Percentiles rank a stretch among this genome's conserved stretches.
Conservation (phyloP, 2,113 vertebrate species). For the Bubo blakistoni region DNA sequence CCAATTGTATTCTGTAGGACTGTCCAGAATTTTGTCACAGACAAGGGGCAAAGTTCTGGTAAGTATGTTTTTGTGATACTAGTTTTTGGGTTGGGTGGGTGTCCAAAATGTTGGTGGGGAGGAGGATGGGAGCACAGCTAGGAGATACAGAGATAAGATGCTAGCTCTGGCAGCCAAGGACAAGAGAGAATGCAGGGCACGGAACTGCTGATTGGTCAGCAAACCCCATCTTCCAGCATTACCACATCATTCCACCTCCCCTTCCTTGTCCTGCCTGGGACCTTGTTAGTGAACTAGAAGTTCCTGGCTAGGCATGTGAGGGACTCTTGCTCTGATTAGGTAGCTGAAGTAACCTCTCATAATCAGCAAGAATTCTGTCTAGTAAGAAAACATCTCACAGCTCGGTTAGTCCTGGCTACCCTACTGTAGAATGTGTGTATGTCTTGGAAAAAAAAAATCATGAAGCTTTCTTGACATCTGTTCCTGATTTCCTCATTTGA, state of each 20-base stretch:
- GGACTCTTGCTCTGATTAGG: not conserved
- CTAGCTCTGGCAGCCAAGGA: not conserved
- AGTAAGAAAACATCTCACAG: not conserved
- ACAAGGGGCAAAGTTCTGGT: not conserved
- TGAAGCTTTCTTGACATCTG: not conserved
- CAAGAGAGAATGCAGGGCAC: not conserved
- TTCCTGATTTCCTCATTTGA: not conserved
- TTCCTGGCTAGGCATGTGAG: not conserved
- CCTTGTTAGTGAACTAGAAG: not conserved
- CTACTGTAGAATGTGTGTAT: not conserved
- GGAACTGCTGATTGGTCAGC: not conserved
- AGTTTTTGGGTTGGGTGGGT: not conserved
- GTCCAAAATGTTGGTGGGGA: not conserved
- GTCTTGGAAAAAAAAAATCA: not conserved
- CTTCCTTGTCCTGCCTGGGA: not conserved
- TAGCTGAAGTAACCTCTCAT: not conserved
- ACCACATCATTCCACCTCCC: not conserved
- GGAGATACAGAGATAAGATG: not conserved
- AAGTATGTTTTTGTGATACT: not conserved
- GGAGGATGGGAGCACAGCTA: not conserved
- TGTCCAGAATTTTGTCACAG: not conserved
- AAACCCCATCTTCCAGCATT: not conserved
- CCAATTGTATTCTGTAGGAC: not conserved
- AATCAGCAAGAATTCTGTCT: not conserved
- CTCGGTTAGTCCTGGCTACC: not conserved